A percentile compares a stretch with the other conserved stretches of the same genome.
Conservation (phyloP, 2,888 invertebrate genomes). For the Tachina fera region DNA sequence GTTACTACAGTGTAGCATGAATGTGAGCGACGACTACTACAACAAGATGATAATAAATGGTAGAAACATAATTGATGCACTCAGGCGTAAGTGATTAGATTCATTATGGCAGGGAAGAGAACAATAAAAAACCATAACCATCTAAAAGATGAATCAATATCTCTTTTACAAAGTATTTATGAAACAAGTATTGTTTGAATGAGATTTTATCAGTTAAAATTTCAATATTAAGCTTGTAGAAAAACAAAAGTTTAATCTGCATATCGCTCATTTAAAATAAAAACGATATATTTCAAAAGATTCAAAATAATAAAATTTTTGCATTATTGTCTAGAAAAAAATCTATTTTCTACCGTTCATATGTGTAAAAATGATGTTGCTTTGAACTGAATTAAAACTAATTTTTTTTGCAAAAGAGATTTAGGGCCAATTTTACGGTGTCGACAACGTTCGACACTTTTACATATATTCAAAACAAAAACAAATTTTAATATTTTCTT, state of each 20-base stretch:
- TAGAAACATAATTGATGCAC: conserved; percentile 82
- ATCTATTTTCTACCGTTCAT: too few species aligned
- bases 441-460: too few species aligned
- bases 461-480: too few species aligned
- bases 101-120: conserved; percentile 80
- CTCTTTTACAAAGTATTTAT: neutral
- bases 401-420: too few species aligned
- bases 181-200: neutral
- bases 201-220: conserved; percentile 21
- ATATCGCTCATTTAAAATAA: too few species aligned
- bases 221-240: neutral
- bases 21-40: conserved; percentile 54
- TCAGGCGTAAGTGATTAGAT: conserved; percentile 83
- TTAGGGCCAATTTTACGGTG: too few species aligned
- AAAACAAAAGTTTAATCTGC: neutral
- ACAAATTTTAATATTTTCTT: too few species aligned
- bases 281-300: too few species aligned
- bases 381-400: too few species aligned
- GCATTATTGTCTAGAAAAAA: too few species aligned
- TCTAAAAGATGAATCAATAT: conserved; percentile 63
- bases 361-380: too few species aligned
- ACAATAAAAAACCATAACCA: conserved; percentile 68
- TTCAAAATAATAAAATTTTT: too few species aligned
- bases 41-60: conserved; percentile 75
- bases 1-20: neutral